Evolutionary conservation across 2,888 invertebrate species (phyloP), one percentile per base, ranked within the genome.

Genomic region (Ypsolopha scabrella): DNA sequence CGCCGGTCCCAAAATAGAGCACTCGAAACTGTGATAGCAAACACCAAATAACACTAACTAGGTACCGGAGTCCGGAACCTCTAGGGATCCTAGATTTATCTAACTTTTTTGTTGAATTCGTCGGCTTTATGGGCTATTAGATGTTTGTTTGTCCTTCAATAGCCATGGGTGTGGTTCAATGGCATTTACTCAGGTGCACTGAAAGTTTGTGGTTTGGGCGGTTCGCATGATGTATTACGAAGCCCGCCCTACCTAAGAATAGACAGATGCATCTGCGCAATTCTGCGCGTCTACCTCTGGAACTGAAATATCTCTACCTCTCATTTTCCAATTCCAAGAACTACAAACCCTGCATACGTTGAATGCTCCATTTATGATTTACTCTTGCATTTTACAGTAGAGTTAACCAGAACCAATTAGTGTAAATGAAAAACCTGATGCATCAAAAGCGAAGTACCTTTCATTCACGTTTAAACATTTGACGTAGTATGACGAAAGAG

Each of bases 141-240:
- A 57, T 58, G 59, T 62, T 60, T 61, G 55, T 59, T 56, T 60
- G 58, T 52, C 56, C 53, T 55, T 57, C 53, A 53, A n/a, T 51
- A 52, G 54, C 58, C 58, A 63, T 66, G 70, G 74, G 75, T 72
- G 72, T 72, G 72, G 74, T 71, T 70, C 63, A 66, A 64, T 62
- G 65, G 61, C 63, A 63, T 38, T 24, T 37, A 36, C 46, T 9
- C 46, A n/a, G 6, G 34, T 10, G 46, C 34, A 46, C 11, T 36
- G 47, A 35, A 36, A 34, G 45, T 24, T 11, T 6, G 11, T 24
- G 36, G 36, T 35, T n/a, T 36, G 13, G 9, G 33, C 37, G 6
- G 46, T 11, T 37, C 47, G 37, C 47, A 36, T 47, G 47, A 47
- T 47, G 47, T 47, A 47, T 47, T 45, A 45, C 45, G 13, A 8